Evolutionary conservation across 2,888 invertebrate species (phyloP), one percentile per base, ranked within the genome.

Genomic region (Augiades crinisus): DNA sequence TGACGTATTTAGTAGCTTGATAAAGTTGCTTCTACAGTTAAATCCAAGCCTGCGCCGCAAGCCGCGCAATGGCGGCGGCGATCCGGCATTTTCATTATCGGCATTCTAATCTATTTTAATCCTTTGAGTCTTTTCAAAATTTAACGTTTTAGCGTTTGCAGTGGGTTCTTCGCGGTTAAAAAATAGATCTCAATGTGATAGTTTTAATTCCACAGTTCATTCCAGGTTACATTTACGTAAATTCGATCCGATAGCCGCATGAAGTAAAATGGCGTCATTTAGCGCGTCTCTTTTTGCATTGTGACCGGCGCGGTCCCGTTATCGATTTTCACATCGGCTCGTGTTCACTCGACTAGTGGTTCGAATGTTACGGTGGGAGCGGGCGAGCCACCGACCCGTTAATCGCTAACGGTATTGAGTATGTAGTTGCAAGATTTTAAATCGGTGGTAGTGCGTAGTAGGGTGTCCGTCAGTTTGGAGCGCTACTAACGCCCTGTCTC

Each of bases 401-500:
- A 49, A 16, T 59, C 57, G 61, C 58, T 58, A 56, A 58, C 60
- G 55, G 53, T 60, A 63, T 64, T 64, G 67, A 66, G 65, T 72
- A 72, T 68, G 69, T 72, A 73, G 67, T 80, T 78, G 87, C 86
- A 86, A 87, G 87, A 84, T 86, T 86, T 87, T 69, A 84, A 86
- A 87, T 86, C 81, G 86, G 87, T 84, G 75, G 67, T 75, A 70
- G 79, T 73, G 65, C 69, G 65, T 67, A 63, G 52, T 54, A 57
- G 46, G 57, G 55, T 47, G 53, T 53, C 64, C 70, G 76, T 84
- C 82, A 84, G 85, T 83, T 82, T 82, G 80, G 83, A 76, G 81
- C 80, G 80, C 79, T 76, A 89, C 88, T 90, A 90, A 90, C 88
- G 81, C 81, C 86, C 84, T 88, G 83, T 89, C 88, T 90, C 84